Evolutionary conservation across 2,113 vertebrate genomes (phyloP), one percentile per base, ranked within the genome.

Genomic region (Pteruthius melanotis): DNA sequence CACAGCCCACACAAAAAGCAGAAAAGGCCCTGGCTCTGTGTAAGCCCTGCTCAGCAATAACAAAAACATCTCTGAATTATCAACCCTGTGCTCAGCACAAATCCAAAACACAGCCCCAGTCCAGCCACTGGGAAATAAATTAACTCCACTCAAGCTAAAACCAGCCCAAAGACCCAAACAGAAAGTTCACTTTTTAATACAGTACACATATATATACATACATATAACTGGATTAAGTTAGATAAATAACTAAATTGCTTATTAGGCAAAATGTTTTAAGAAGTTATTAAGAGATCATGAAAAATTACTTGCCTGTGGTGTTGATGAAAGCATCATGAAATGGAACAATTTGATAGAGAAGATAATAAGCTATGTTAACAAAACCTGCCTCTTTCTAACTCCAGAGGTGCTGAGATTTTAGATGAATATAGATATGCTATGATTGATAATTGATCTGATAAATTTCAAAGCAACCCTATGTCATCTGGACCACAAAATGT

Each of bases 1-100:
- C 1, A 1, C 4, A 24, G 10, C 50, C 7, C 7, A 13, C 8
- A 17, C 44, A 16, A 57, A 33, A 9, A 57, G 35, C 20, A 26
- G 52, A 0, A 20, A 35, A 42, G 35, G 20, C 16, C 52, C 57
- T 57, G 61, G 69, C 42, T 75, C 60, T 40, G 60, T n/a, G 30
- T 4, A 1, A 75, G 35, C 50, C 10, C 83, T 40, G 72, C 23
- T 45, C 54, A 60, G 72, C 28, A 27, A 33, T 2, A 14, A 33
- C 31, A 59, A 10, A 60, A 77, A 18, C 27, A 60, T 42, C 37
- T 68, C 63, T 87, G 2, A 35, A 1, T 52, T 37, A 52, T 33
- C 53, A 60, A 8, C 33, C 33, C 27, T 37, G 14, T 33, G 26
- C 1, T 17, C 53, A 59, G 44, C 53, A 77, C 63, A 60, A 33